Percentiles rank a stretch among this genome's conserved stretches.
phyloP scores from a whole-genome alignment of 2,797 vertebrate genomes.

The Enteromius anoplus region DNA sequence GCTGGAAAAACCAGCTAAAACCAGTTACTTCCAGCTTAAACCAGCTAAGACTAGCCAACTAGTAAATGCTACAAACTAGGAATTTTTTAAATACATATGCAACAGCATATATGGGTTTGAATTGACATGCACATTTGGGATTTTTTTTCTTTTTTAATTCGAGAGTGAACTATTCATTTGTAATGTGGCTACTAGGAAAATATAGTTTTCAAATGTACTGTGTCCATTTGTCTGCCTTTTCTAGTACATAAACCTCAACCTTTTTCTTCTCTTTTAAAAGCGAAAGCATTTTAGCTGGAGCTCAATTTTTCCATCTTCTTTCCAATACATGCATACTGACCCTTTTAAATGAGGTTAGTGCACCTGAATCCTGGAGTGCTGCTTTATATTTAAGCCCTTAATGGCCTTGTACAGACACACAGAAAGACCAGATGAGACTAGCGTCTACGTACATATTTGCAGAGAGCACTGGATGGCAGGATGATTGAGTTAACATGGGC shows the following conservation, averaged over 20 bases:
- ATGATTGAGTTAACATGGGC: constrained; percentile 61
- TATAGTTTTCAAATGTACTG: neutral
- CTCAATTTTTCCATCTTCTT: neutral
- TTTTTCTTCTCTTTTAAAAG: neutral
- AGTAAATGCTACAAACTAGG: neutral
- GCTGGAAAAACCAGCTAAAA: neutral
- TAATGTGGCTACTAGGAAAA: neutral
- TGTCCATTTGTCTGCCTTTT: neutral
- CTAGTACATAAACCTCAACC: neutral
- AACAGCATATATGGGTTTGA: neutral
- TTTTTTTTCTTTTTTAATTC: neutral
- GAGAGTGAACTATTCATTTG: neutral
- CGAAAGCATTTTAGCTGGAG: neutral
- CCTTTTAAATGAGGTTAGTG: constrained; percentile 38
- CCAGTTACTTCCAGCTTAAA: too few species aligned
- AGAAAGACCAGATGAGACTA: constrained; percentile 52
- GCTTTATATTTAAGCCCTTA: constrained; percentile 46
- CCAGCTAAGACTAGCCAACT: neutral
- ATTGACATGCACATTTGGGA: neutral
- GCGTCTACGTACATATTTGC: constrained; percentile 54
- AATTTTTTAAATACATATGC: neutral
- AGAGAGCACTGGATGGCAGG: constrained; percentile 36
- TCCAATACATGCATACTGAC: constrained; percentile 23
- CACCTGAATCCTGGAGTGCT: constrained; percentile 35
- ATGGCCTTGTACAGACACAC: constrained; percentile 51